Conservation (phyloP, 2,797 vertebrate genomes). For the Tachyglossus aculeatus region DNA sequence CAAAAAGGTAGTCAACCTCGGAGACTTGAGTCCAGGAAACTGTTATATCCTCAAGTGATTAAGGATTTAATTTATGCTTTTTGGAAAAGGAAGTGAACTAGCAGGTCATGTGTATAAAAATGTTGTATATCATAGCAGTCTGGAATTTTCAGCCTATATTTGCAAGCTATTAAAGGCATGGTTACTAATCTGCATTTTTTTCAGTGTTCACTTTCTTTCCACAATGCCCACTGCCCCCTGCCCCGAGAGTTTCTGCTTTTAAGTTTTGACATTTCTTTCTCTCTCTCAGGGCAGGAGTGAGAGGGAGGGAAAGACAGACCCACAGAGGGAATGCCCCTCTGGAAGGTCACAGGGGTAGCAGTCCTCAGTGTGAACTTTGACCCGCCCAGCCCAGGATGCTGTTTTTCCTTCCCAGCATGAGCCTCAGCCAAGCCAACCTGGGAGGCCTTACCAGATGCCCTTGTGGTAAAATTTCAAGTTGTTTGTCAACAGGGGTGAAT, state of each 20-base stretch:
- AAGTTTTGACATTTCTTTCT: background rate
- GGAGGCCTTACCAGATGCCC: background rate
- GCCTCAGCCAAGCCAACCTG: too few relatives aligned
- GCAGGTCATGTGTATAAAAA: conserved; percentile 34
- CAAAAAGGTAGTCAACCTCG: conserved; percentile 34
- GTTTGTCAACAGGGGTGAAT: background rate
- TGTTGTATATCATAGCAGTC: conserved; percentile 57
- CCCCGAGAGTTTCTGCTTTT: background rate
- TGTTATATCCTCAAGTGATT: conserved; percentile 39
- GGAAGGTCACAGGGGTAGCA: conserved; percentile 3
- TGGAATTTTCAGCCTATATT: conserved; percentile 54
- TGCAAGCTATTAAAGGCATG: conserved; percentile 64
- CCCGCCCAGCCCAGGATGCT: background rate
- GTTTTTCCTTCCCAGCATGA: accelerated
- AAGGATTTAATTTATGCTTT: conserved; percentile 55
- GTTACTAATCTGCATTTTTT: conserved; percentile 41
- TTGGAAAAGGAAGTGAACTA: conserved; percentile 55
- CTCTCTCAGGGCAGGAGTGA: conserved; percentile 8
- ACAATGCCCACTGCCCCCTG: background rate
- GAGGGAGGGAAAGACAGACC: background rate
- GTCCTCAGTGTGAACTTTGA: background rate
- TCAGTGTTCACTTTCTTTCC: conserved; percentile 19
- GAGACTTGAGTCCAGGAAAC: conserved; percentile 12
- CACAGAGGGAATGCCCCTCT: background rate
- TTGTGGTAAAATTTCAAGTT: background rate